phyloP scores from a whole-genome alignment of 1,140 invertebrate species.

The Amyelois transitella region DNA sequence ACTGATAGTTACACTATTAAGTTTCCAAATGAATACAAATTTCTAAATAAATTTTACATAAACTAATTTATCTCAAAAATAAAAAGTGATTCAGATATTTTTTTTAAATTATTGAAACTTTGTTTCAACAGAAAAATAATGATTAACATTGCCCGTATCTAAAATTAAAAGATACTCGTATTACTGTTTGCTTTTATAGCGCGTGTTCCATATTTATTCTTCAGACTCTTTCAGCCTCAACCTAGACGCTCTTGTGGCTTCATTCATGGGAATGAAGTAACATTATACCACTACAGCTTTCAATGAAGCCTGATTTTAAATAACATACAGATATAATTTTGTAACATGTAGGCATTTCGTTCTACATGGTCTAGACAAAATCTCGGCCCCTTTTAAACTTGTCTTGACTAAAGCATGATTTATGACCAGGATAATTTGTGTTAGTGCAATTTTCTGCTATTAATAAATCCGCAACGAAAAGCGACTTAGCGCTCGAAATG shows the following conservation, averaged over 20 bases:
- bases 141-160: too few relatives aligned
- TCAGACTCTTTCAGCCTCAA: neutral
- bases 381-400: neutral
- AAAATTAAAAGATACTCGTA: too few relatives aligned
- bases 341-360: neutral
- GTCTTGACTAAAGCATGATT: neutral
- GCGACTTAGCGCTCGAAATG: neutral
- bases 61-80: too few relatives aligned
- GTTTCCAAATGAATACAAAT: too few relatives aligned
- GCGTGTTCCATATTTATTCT: neutral
- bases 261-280: neutral
- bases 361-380: neutral
- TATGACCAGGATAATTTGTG: neutral
- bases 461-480: neutral
- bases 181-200: neutral
- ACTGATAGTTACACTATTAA: too few relatives aligned
- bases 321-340: neutral
- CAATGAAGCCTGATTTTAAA: neutral
- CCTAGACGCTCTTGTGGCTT: neutral
- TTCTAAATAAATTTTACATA: too few relatives aligned
- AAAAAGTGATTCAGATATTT: too few relatives aligned
- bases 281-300: neutral
- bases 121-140: too few relatives aligned
- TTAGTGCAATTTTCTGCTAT: conserved; percentile 5
- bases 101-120: too few relatives aligned